A percentile compares a stretch with the other conserved stretches of the same genome.
Evolutionary conservation across 2,113 vertebrate genomes (phyloP).

Genomic region (Calyptommatus sinebrachiatus): DNA sequence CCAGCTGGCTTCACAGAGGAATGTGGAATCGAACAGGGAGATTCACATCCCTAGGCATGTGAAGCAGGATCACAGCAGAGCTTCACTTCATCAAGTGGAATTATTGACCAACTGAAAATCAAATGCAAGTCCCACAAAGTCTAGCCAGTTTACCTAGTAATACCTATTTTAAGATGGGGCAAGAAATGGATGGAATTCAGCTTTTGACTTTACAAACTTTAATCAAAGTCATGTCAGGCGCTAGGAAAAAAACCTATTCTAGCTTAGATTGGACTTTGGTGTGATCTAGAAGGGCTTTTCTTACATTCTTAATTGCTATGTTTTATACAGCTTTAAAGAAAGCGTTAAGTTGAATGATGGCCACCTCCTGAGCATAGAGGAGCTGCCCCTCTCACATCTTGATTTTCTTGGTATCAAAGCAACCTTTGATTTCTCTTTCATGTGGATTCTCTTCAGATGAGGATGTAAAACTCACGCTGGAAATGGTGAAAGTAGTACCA

Average conservation of each 20-base stretch:
- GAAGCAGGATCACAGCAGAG: no score
- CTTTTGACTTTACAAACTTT: not conserved
- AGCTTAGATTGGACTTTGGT: not conserved
- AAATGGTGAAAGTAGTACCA: not conserved
- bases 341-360: not conserved
- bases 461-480: not conserved
- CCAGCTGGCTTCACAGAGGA: no score
- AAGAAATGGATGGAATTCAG: no score
- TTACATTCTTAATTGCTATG: not conserved
- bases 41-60: no score
- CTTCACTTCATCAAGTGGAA: not conserved
- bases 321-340: not conserved
- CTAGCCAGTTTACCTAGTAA: no score
- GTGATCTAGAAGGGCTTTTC: not conserved
- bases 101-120: not conserved
- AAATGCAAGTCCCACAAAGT: not conserved
- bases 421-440: constrained; percentile 11
- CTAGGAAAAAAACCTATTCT: not conserved
- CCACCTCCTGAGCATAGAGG: not conserved
- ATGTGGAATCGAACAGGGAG: no score
- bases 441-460: not conserved
- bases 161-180: not conserved
- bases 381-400: not conserved
- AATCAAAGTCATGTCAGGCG: not conserved
- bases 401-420: constrained; percentile 11